phyloP scores from a whole-genome alignment of 2,113 vertebrate species.

The Lagopus muta region DNA sequence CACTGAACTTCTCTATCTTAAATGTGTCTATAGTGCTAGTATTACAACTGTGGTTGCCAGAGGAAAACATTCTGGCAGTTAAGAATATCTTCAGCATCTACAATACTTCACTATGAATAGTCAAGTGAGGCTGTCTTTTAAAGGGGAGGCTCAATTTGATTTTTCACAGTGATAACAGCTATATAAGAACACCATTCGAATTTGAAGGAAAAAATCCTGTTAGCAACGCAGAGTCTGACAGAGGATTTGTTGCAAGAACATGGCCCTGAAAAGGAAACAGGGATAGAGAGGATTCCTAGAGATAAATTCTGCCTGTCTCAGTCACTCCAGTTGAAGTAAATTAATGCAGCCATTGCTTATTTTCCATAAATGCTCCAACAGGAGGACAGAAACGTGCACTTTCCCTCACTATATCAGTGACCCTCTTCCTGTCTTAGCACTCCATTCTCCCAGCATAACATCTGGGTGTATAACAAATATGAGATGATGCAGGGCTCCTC shows the following conservation, averaged over 20 bases:
- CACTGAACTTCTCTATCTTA: not conserved
- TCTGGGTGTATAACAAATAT: not conserved
- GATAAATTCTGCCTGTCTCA: not conserved
- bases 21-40: not conserved
- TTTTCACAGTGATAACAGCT: not conserved
- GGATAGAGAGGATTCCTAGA: not conserved
- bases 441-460: not conserved
- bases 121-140: not conserved
- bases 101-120: not conserved
- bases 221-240: not conserved
- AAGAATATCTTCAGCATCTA: not conserved
- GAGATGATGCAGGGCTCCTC: slow-evolving; percentile 22
- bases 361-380: not conserved
- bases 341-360: not conserved
- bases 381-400: not conserved
- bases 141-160: not conserved
- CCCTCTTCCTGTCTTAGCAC: not conserved
- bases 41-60: not conserved
- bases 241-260: not conserved
- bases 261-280: not conserved
- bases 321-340: not conserved
- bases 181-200: not conserved
- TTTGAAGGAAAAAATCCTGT: not conserved
- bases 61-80: not conserved
- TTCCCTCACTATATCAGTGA: not conserved